phyloP scores from a whole-genome alignment of 1,140 invertebrate species.

The Fragariocoptes setiger region DNA sequence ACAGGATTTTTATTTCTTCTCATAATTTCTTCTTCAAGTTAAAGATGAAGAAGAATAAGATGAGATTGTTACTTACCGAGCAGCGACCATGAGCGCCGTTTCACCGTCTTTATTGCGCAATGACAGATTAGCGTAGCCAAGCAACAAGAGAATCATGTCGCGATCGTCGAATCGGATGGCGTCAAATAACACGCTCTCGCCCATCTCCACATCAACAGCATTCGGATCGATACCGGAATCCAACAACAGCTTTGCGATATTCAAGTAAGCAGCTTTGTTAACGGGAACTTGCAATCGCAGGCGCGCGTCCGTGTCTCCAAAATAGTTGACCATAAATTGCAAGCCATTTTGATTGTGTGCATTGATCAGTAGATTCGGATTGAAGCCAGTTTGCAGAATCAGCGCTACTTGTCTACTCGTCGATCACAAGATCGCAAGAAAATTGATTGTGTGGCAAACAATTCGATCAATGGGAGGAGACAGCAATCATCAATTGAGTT shows the following conservation, averaged over 20 bases:
- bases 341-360: background rate
- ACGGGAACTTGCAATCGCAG: background rate
- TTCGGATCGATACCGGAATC: background rate
- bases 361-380: background rate
- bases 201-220: background rate
- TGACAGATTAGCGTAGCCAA: background rate
- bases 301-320: background rate
- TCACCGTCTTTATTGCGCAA: background rate
- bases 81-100: background rate
- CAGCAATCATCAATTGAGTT: too few species aligned
- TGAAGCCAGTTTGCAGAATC: background rate
- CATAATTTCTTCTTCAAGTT: too few species aligned
- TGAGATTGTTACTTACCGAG: too few species aligned
- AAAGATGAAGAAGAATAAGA: too few species aligned
- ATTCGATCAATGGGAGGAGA: too few species aligned
- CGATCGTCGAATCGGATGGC: background rate
- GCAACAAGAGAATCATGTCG: background rate
- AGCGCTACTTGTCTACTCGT: background rate
- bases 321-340: background rate
- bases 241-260: background rate
- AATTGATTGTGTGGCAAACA: too few species aligned
- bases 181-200: background rate
- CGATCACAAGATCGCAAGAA: too few species aligned
- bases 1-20: too few species aligned
- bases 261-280: background rate